phyloP scores from a whole-genome alignment of 1,140 invertebrate genomes.

The Nautilus pompilius region DNA sequence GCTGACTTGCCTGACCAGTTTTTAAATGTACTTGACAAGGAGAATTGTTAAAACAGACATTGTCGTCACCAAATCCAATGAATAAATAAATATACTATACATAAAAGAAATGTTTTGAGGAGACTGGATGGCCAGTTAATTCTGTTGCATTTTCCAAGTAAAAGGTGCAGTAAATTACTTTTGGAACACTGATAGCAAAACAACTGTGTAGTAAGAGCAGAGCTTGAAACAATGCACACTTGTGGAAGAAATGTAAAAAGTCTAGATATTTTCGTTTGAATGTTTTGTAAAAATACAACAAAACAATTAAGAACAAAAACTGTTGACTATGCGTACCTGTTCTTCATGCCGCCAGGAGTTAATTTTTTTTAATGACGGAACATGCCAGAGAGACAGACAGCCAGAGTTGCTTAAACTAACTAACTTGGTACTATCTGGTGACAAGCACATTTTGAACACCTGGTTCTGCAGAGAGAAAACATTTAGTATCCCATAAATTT shows the following conservation, averaged over 20 bases:
- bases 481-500: too few relatives aligned
- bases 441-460: constrained; percentile 68
- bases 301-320: not conserved
- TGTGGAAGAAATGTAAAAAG: not conserved
- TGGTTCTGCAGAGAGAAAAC: constrained; percentile 53
- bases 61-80: too few relatives aligned
- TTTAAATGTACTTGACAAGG: too few relatives aligned
- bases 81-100: too few relatives aligned
- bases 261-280: not conserved
- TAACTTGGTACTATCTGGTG: constrained; percentile 61
- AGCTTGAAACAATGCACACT: not conserved
- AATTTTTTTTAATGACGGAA: constrained; percentile 63
- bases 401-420: constrained; percentile 71
- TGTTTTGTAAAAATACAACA: not conserved
- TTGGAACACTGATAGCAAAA: not conserved
- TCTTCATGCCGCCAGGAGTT: constrained; percentile 62
- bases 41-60: too few relatives aligned
- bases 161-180: not conserved
- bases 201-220: not conserved
- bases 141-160: not conserved
- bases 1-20: too few relatives aligned
- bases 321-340: constrained; percentile 43
- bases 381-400: constrained; percentile 68
- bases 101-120: too few relatives aligned
- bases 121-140: too few relatives aligned